A percentile compares a stretch with the other conserved stretches of the same genome.
phyloP scores from a whole-genome alignment of 2,888 invertebrate species.

The Pocota personata region DNA sequence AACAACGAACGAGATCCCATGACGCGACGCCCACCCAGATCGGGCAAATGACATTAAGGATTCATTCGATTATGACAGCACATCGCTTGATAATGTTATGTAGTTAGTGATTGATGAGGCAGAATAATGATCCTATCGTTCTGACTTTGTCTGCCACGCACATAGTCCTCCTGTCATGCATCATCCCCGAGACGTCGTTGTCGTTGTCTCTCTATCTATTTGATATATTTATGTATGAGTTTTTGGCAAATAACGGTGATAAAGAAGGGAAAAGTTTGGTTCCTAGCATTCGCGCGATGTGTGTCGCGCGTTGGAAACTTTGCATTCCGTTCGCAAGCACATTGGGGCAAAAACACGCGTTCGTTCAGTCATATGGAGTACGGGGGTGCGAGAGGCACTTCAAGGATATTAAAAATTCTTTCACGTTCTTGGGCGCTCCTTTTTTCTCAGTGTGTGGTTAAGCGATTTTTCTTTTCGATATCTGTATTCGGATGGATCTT shows the following conservation, averaged over 20 bases:
- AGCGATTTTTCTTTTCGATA: slow-evolving; percentile 67
- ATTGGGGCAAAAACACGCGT: background rate
- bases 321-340: slow-evolving; percentile 55
- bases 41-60: slow-evolving; percentile 66
- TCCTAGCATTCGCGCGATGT: background rate
- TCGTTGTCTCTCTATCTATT: slow-evolving; percentile 29
- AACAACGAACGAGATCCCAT: slow-evolving; percentile 10
- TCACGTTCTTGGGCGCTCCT: slow-evolving; percentile 31
- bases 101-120: slow-evolving; percentile 75
- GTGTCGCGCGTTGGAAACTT: slow-evolving; percentile 40
- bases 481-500: slow-evolving; percentile 48
- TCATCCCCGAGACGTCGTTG: slow-evolving; percentile 24
- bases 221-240: slow-evolving; percentile 36
- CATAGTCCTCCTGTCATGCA: slow-evolving; percentile 50
- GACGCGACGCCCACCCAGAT: slow-evolving; percentile 17
- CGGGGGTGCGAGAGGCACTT: background rate
- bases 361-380: background rate
- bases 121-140: slow-evolving; percentile 75
- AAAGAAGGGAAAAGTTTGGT: slow-evolving; percentile 48
- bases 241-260: slow-evolving; percentile 50
- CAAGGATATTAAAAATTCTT: slow-evolving; percentile 58
- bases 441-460: slow-evolving; percentile 10
- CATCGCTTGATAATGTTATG: slow-evolving; percentile 74
- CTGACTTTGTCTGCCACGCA: slow-evolving; percentile 56
- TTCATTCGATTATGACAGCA: slow-evolving; percentile 74